These are phyloP conservation scores for Amblyraja radiata DNA, from an alignment of 2,797 vertebrate species.

Conservation along the genomic window DNA sequence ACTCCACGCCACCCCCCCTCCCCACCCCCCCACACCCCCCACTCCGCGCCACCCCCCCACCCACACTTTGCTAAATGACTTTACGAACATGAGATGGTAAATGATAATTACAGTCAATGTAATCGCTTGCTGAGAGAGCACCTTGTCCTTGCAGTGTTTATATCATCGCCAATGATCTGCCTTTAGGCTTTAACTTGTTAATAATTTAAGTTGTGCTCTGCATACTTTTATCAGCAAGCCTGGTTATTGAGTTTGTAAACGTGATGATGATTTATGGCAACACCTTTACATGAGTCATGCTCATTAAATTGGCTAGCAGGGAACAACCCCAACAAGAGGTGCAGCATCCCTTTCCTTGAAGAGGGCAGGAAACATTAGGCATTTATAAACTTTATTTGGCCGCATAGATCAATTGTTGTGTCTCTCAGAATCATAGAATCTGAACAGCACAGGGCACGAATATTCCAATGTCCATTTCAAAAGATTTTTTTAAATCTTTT, in stretches of 20 bases:
- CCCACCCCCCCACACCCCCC: no score
- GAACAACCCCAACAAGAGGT: constrained; percentile 77
- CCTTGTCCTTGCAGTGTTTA: constrained; percentile 94
- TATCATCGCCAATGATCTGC: constrained; percentile 98
- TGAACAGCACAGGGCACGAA: background rate
- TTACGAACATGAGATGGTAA: constrained; percentile 64
- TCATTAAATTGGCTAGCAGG: constrained; percentile 86
- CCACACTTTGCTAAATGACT: constrained; percentile 62
- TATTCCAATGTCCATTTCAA: background rate
- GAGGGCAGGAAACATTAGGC: background rate
- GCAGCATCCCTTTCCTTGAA: constrained; percentile 57
- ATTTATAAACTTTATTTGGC: background rate
- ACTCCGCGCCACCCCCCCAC: no score
- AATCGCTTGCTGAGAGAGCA: constrained; percentile 97
- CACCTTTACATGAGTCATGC: constrained; percentile 83
- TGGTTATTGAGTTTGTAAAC: constrained; percentile 97
- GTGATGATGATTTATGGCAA: constrained; percentile 95
- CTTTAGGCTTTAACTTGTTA: constrained; percentile 87
- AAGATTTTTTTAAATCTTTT: background rate
- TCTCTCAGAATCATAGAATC: background rate
- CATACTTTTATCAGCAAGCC: constrained; percentile 88
- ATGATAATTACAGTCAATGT: constrained; percentile 87
- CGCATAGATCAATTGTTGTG: background rate
- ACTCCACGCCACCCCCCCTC: no score
- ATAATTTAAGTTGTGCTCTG: constrained; percentile 93